A percentile compares a stretch with the other conserved stretches of the same genome.
Evolutionary conservation across 2,888 invertebrate genomes (phyloP).

Genomic region (Pristionchus entomophagus): DNA sequence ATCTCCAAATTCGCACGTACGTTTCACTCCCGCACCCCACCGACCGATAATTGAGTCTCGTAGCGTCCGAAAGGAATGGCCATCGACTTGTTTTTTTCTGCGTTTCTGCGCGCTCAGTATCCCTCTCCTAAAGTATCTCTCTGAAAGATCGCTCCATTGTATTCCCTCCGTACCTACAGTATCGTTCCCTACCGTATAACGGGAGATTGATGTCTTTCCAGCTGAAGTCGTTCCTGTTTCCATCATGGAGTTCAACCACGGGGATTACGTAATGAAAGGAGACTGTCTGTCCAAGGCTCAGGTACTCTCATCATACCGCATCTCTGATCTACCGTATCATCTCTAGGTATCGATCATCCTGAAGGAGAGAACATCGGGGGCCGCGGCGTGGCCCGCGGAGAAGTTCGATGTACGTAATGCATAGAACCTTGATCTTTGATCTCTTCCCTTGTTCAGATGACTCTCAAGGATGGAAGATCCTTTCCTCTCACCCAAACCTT

Average conservation of each 20-base stretch:
- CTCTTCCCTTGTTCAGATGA: background rate
- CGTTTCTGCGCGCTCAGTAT: no score
- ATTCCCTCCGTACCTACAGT: background rate
- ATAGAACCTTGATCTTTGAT: constrained; percentile 29
- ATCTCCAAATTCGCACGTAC: background rate
- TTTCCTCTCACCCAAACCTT: background rate
- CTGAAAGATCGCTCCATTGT: no score
- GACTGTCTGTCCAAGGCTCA: background rate
- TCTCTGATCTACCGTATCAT: background rate
- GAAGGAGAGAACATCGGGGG: background rate
- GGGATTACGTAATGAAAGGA: background rate
- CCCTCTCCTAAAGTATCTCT: no score
- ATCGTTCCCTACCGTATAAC: background rate
- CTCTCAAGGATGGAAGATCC: background rate
- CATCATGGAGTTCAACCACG: background rate
- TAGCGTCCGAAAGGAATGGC: background rate
- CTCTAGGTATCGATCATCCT: background rate
- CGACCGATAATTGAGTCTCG: background rate
- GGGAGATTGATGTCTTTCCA: background rate
- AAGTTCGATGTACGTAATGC: no score
- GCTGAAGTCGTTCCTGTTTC: background rate
- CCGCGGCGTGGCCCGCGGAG: no score
- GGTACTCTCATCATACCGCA: background rate
- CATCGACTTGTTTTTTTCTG: no score
- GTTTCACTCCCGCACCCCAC: background rate